Conservation (phyloP, 2,797 vertebrate genomes). For the Phalanger gymnotis region DNA sequence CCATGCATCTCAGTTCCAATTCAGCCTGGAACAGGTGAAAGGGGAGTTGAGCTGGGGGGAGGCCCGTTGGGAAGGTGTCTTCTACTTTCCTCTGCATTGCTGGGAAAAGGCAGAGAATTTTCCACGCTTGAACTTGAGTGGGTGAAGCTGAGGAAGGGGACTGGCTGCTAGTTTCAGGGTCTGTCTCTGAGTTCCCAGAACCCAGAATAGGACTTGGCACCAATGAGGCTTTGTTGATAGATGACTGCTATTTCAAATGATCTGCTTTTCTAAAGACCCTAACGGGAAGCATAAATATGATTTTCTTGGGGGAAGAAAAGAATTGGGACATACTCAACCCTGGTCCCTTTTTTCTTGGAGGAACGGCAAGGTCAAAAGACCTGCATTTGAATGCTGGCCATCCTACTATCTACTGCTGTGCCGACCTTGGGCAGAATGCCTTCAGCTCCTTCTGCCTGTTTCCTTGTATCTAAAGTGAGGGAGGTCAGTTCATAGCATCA, state of each 20-base stretch:
- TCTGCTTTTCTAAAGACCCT: background rate
- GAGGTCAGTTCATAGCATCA: background rate
- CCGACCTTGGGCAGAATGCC: background rate
- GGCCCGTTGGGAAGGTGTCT: background rate
- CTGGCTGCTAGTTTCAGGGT: background rate
- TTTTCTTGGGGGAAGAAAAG: background rate
- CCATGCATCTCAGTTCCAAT: slow-evolving; percentile 91
- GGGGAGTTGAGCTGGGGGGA: rapidly evolving
- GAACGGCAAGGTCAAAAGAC: background rate
- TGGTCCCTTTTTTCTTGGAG: background rate
- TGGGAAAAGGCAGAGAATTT: background rate
- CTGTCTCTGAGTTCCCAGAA: background rate
- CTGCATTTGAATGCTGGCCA: background rate
- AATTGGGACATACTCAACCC: background rate
- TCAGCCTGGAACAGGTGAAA: slow-evolving; percentile 96
- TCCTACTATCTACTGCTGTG: background rate
- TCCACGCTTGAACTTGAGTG: background rate
- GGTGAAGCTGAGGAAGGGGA: background rate
- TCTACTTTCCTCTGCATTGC: background rate
- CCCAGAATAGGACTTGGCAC: background rate
- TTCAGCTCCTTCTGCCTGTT: background rate
- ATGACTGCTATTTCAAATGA: background rate
- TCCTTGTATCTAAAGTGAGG: background rate
- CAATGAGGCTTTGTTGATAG: background rate
- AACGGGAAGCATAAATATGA: background rate